Evolutionary conservation across 2,797 vertebrate genomes (phyloP).

Genomic region (Hephaestus fuliginosus): DNA sequence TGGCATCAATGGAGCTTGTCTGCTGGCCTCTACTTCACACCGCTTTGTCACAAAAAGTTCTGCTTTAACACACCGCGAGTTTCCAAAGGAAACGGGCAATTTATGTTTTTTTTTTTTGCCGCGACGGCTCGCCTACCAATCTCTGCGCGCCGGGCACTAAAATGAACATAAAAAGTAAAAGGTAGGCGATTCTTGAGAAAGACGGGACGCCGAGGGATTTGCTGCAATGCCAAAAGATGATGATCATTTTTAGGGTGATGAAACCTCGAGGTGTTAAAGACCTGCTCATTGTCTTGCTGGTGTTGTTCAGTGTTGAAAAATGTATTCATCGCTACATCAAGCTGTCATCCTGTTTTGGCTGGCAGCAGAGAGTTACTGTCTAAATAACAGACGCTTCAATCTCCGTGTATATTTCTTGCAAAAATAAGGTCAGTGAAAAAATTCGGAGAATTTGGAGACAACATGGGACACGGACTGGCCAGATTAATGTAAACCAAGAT

Average conservation of each 20-base stretch:
- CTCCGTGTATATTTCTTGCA: neutral
- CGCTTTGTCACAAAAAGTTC: conserved; percentile 62
- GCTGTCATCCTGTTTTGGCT: neutral
- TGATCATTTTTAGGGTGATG: neutral
- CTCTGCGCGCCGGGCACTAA: neutral
- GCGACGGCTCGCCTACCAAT: neutral
- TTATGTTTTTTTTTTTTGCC: conserved; percentile 25
- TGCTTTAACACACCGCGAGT: conserved; percentile 44
- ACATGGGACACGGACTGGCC: neutral
- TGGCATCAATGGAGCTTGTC: conserved; percentile 67
- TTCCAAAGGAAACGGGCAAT: conserved; percentile 41
- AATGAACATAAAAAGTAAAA: conserved; percentile 30
- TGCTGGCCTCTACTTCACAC: conserved; percentile 73
- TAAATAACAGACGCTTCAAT: conserved; percentile 16
- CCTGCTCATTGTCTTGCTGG: neutral
- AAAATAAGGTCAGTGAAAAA: neutral
- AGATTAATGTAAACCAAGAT: neutral
- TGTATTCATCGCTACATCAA: neutral
- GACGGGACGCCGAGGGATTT: neutral
- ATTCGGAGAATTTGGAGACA: neutral
- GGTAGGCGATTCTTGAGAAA: neutral
- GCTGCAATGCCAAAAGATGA: conserved; percentile 6
- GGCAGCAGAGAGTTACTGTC: neutral
- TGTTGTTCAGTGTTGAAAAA: neutral
- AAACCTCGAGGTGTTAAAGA: conserved; percentile 10